Conservation (phyloP, 2,113 vertebrate genomes). For the Motacilla tschutschensis region DNA sequence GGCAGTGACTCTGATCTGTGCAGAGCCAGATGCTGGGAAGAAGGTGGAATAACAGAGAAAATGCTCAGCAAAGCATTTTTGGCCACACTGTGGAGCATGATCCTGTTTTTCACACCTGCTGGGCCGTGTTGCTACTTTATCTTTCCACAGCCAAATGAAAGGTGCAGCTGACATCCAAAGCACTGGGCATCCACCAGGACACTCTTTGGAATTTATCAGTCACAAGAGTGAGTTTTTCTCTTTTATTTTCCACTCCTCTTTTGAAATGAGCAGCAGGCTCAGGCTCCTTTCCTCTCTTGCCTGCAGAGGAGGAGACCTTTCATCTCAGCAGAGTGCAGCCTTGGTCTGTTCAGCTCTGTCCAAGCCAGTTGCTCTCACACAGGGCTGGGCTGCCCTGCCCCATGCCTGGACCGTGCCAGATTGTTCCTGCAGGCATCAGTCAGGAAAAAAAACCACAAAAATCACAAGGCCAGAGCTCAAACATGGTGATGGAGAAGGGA, state of each 20-base stretch:
- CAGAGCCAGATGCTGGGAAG: rapidly evolving
- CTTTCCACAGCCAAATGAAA: background rate
- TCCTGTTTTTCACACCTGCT: background rate
- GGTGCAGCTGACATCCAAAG: background rate
- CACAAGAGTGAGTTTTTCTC: background rate
- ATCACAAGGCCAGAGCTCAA: background rate
- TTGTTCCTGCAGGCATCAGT: background rate
- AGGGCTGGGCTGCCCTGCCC: background rate
- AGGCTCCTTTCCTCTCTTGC: background rate
- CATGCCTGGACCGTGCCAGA: rapidly evolving
- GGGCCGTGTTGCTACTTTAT: background rate
- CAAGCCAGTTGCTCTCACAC: background rate
- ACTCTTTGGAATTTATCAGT: background rate
- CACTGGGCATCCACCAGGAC: background rate
- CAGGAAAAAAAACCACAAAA: background rate
- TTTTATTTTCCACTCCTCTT: background rate
- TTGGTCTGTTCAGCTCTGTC: background rate
- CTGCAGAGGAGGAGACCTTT: background rate
- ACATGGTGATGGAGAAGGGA: rapidly evolving
- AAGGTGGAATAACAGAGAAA: rapidly evolving
- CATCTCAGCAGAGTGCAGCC: background rate
- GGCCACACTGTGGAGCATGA: background rate
- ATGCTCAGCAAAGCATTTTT: background rate
- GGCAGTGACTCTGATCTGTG: background rate
- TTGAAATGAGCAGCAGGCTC: background rate